Conservation (phyloP, 2,113 vertebrate genomes). For the Arothron firmamentum region DNA sequence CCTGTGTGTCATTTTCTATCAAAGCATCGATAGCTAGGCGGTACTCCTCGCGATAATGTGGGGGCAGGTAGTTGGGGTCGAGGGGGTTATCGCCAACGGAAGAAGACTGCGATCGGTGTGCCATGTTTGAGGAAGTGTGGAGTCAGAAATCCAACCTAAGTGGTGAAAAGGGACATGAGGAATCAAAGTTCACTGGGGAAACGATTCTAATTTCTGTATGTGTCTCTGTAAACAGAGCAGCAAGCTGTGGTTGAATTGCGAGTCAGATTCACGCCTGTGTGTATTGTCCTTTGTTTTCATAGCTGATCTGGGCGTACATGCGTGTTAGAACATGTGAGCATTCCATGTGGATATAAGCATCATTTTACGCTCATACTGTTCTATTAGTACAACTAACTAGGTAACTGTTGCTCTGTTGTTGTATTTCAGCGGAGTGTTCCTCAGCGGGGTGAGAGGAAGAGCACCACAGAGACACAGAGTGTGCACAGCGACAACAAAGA, state of each 20-base stretch:
- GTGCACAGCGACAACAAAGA: constrained; percentile 21
- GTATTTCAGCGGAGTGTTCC: constrained; percentile 17
- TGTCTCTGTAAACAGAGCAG: too few species aligned
- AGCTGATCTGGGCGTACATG: background rate
- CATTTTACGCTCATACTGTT: background rate
- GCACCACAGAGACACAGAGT: background rate
- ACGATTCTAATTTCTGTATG: too few species aligned
- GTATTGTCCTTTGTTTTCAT: background rate
- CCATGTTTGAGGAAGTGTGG: constrained; percentile 75
- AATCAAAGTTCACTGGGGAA: background rate
- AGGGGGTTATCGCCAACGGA: constrained; percentile 90
- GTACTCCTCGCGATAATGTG: constrained; percentile 96
- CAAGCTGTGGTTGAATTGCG: background rate
- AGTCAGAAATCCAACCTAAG: constrained; percentile 30
- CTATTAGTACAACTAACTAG: constrained; percentile 12
- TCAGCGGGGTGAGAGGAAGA: constrained; percentile 15
- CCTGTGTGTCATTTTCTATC: constrained; percentile 83
- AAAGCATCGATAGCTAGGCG: constrained; percentile 91
- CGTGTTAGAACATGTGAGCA: background rate
- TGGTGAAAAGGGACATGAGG: background rate
- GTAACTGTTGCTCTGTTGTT: constrained; percentile 1
- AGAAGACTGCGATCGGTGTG: constrained; percentile 93
- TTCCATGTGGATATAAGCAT: background rate
- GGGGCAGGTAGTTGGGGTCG: constrained; percentile 88
- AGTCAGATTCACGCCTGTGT: background rate